A percentile compares a stretch with the other conserved stretches of the same genome.
These are phyloP conservation scores for Notiomystis cincta DNA, from an alignment of 2,113 vertebrate genomes.

Conservation along the genomic window DNA sequence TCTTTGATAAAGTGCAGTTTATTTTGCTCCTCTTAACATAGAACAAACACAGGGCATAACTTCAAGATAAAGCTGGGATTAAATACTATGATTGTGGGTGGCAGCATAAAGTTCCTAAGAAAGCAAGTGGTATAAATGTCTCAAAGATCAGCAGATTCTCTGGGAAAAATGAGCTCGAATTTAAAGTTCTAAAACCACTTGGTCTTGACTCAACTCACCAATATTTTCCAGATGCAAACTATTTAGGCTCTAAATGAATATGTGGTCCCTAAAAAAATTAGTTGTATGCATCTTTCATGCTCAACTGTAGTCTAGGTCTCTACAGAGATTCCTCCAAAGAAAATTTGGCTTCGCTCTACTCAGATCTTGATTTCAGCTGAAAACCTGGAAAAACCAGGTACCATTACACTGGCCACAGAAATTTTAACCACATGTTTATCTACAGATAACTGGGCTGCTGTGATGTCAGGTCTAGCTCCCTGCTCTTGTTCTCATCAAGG, in stretches of 20 bases:
- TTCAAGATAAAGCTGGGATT: conserved; percentile 15
- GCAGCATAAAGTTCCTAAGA: neutral
- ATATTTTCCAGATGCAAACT: conserved; percentile 30
- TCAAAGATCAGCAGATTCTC: conserved; percentile 49
- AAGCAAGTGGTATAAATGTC: conserved; percentile 31
- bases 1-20: neutral
- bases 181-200: conserved; percentile 28
- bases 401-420: neutral
- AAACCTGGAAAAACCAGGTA: neutral
- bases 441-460: neutral
- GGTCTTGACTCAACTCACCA: conserved; percentile 14
- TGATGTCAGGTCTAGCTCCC: neutral
- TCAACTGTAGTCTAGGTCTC: neutral
- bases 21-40: neutral
- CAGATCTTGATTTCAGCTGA: neutral
- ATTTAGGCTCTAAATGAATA: neutral
- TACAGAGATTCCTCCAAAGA: neutral
- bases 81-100: neutral
- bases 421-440: neutral
- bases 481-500: neutral
- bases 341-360: neutral
- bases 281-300: neutral
- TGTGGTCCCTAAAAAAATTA: neutral
- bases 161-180: neutral
- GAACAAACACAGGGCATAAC: neutral